These are phyloP conservation scores for Xanthia icteritia DNA, from an alignment of 2,888 invertebrate genomes.

Conservation along the genomic window DNA sequence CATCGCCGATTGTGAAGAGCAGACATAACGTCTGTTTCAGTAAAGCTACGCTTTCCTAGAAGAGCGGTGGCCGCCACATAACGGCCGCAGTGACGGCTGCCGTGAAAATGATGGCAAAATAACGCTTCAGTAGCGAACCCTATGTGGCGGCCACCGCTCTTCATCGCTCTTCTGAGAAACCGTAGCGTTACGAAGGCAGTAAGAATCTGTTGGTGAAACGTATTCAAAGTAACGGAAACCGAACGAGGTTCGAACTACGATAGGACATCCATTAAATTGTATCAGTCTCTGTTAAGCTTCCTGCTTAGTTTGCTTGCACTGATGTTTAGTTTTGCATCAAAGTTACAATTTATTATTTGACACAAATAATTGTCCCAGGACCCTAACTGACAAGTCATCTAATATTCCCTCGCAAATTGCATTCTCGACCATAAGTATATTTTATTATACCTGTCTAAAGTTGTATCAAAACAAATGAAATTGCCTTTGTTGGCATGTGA, in stretches of 20 bases:
- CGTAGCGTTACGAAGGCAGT: background rate
- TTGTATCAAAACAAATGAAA: constrained; percentile 57
- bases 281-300: background rate
- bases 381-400: background rate
- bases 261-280: no score
- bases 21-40: no score
- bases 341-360: background rate
- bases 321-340: background rate
- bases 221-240: background rate
- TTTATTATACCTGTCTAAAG: constrained; percentile 32
- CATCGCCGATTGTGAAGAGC: no score
- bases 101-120: background rate
- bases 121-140: no score
- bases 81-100: background rate
- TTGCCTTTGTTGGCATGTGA: constrained; percentile 38
- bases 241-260: background rate
- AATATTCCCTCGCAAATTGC: constrained; percentile 18
- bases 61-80: background rate
- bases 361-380: background rate
- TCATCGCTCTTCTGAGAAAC: background rate
- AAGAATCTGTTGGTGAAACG: background rate
- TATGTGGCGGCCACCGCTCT: background rate
- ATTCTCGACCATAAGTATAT: constrained; percentile 12
- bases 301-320: background rate
- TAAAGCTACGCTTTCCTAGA: no score